Evolutionary conservation across 2,797 vertebrate genomes (phyloP), one percentile per base, ranked within the genome.

Genomic region (Cyprinodon diabolis): DNA sequence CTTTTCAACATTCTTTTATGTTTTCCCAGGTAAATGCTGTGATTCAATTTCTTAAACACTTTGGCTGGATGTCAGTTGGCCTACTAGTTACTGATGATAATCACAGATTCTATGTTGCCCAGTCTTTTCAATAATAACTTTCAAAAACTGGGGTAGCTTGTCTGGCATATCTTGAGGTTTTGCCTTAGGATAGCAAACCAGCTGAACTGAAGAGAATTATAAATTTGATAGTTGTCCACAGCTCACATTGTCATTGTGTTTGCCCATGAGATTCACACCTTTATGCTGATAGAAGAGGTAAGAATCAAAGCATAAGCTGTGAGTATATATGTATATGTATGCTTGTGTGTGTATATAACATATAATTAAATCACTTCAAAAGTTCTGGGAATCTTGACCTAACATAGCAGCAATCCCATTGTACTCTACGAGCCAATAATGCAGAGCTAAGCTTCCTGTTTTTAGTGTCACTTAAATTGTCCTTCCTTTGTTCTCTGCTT

Each of bases 61-160:
- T 93, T 14, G 57, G 85, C 6, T 94, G 93, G 93, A 93, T 91
- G 1, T 94, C 93, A 93, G 87, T 82, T 0, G 93, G 93, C 9
- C 85, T 93, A 1, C 60, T 94, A 14, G 85, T 92, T 70, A 94
- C 89, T 68, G 78, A 92, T 60, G 92, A 93, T 75, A 92, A 93
- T 60, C 94, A 94, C 30, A 93, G 94, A 4, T 77, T 86, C 14
- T 55, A 93, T 55, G 93, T 89, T 56, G 91, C 91, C 57, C 82
- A 71, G 1, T 85, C 89, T 4, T 93, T 94, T 8, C 84, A 81
- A 0, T 57, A 82, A 12, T 81, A 84, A 23, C 48, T 93, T 21
- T 55, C 56, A 62, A 52, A 60, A 40, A 82, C 82, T 55, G 72
- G 76, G 56, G 68, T 45, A 12, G 75, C 84, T 54, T 93, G 94